Base-by-base conservation (phyloP, 2,113 vertebrate genomes). In the Tenebrosternarchus preto region DNA sequence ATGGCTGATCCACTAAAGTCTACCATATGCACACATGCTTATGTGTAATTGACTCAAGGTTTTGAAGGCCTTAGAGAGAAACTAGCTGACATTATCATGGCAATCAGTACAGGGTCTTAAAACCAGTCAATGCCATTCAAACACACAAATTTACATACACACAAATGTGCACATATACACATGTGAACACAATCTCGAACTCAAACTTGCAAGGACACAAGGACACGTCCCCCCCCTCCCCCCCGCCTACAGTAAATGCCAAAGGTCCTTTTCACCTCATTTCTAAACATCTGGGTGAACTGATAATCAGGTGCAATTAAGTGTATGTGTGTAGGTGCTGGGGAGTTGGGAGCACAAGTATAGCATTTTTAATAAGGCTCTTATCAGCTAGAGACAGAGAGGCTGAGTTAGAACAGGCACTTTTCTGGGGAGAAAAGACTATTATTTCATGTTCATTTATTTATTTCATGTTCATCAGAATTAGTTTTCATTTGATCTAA, bases 21-120 rank as follows among this genome's bases (percentile, higher is more conserved):
- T n/a, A 29, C 12, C 27, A 27, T 27, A 29, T 27, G 60, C 6
- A 4, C 55, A 16, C 55, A 59, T 36, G 36, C 4, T 19, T 71
- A 16, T 79, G 31, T 70, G 66, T 59, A 70, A 70, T 31, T 27
- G 36, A 6, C 67, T 79, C 77, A 79, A 79, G 77, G 77, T 60
- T 71, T 71, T 22, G 19, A 79, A 33, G 77, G 33, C n/a, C 36
- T 79, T 33, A 9, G 31, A 36, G 67, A 46, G 77, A 71, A 43
- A 71, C 25, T 71, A 29, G 19, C 12, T 29, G 29, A 72, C 67
- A 55, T 71, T 55, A 60, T 68, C 29, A 69, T 20, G 22, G 12
- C 56, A 79, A 15, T 31, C 19, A 53, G 56, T 56, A 71, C 77
- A 79, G 36, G 77, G 77, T 36, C 6, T 6, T 33, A 39, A 2